A percentile compares a stretch with the other conserved stretches of the same genome.
These are phyloP conservation scores for Eurystomus glaucurus DNA, from an alignment of 2,797 vertebrate species.

Conservation along the genomic window DNA sequence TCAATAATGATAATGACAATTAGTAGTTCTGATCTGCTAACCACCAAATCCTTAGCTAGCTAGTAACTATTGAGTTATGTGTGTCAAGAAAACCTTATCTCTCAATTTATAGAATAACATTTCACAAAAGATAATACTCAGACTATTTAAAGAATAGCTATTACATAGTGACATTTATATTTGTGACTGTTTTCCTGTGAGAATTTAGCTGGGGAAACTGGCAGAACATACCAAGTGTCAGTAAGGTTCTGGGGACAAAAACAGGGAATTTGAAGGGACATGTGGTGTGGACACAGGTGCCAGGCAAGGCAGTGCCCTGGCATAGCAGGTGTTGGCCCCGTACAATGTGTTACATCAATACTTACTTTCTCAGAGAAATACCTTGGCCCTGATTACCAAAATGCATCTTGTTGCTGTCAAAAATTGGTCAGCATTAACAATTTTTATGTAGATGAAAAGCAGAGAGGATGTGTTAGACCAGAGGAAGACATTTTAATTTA, in stretches of 20 bases:
- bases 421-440: neutral
- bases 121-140: neutral
- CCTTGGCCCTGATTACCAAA: neutral
- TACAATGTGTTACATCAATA: neutral
- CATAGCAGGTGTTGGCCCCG: neutral
- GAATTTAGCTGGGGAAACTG: neutral
- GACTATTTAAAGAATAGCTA: neutral
- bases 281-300: rapidly evolving
- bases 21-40: neutral
- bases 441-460: neutral
- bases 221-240: neutral
- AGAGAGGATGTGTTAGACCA: neutral
- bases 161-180: neutral
- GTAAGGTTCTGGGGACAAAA: neutral
- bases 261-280: rapidly evolving
- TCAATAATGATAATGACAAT: neutral
- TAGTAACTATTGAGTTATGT: neutral
- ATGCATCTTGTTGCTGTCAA: neutral
- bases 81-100: neutral
- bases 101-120: neutral
- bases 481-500: neutral
- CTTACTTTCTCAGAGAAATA: neutral
- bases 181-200: neutral
- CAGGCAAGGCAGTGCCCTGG: neutral
- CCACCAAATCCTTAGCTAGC: neutral